These are phyloP conservation scores for Macropodus opercularis DNA, from an alignment of 2,797 vertebrate genomes.

Conservation along the genomic window DNA sequence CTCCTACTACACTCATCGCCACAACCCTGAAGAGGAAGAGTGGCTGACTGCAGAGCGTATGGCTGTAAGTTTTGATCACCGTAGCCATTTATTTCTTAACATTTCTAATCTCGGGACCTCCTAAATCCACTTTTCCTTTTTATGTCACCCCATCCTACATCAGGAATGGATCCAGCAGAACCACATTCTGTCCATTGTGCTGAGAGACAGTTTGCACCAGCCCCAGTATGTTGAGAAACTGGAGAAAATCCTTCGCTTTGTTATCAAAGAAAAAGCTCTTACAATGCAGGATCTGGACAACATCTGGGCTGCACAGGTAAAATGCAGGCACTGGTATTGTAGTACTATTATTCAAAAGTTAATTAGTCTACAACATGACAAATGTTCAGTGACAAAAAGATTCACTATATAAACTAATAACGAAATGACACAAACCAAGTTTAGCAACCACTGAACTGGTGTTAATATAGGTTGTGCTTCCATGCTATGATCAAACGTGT, in stretches of 20 bases:
- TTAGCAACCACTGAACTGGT: background rate
- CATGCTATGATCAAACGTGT: background rate
- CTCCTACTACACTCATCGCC: conserved; percentile 98
- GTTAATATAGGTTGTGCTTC: background rate
- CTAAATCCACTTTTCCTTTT: conserved; percentile 6
- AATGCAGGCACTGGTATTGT: background rate
- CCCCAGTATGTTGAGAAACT: conserved; percentile 99
- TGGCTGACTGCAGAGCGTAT: conserved; percentile 99
- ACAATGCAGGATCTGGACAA: conserved; percentile 99
- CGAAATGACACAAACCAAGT: background rate
- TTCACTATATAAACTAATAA: background rate
- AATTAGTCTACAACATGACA: background rate
- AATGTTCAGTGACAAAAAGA: background rate
- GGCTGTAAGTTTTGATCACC: conserved; percentile 85
- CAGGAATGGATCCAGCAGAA: conserved; percentile 99
- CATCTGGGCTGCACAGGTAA: conserved; percentile 99
- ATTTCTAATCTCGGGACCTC: background rate
- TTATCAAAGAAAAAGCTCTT: conserved; percentile 99
- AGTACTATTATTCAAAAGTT: background rate
- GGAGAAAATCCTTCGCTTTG: conserved; percentile 99
- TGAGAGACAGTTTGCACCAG: conserved; percentile 98
- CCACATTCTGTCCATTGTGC: conserved; percentile 97
- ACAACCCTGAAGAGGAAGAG: conserved; percentile 98
- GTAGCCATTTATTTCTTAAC: background rate
- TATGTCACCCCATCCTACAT: conserved; percentile 26